A percentile compares a stretch with the other conserved stretches of the same genome.
phyloP scores from a whole-genome alignment of 2,797 vertebrate species.

The Myotis myotis region DNA sequence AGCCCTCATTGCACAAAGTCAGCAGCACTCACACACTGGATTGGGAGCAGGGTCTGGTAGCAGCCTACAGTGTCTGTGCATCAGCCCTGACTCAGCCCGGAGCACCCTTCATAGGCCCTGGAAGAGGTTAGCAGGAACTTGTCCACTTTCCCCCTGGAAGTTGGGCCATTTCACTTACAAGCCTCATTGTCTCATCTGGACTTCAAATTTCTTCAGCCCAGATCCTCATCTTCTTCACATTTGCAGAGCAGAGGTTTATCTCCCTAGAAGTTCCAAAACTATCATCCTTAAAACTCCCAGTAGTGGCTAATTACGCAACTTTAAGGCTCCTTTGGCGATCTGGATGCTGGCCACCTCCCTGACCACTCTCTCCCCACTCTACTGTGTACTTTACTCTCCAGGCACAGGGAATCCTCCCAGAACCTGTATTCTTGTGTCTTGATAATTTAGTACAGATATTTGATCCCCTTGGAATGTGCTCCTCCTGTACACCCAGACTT shows the following conservation, averaged over 20 bases:
- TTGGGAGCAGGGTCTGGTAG: neutral
- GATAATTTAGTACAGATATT: neutral
- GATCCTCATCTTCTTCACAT: neutral
- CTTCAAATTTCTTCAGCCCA: neutral
- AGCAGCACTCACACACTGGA: rapidly evolving
- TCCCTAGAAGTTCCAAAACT: neutral
- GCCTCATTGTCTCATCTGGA: neutral
- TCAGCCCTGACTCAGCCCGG: neutral
- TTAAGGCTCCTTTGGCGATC: neutral
- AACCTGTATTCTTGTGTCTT: rapidly evolving
- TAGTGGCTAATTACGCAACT: no score
- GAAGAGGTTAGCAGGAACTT: neutral
- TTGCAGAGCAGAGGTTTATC: neutral
- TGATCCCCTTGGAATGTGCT: neutral
- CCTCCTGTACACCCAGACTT: neutral
- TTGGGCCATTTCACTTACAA: neutral
- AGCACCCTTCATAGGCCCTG: neutral
- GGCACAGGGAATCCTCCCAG: neutral
- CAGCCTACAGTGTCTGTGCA: neutral
- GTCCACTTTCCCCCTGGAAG: neutral
- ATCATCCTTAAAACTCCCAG: neutral
- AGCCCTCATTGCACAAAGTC: neutral
- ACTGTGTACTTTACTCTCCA: neutral
- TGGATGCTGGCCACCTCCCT: neutral
- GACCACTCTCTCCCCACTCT: neutral